A percentile compares a stretch with the other conserved stretches of the same genome.
Evolutionary conservation across 2,113 vertebrate genomes (phyloP).

Genomic region (Hipposideros armiger): DNA sequence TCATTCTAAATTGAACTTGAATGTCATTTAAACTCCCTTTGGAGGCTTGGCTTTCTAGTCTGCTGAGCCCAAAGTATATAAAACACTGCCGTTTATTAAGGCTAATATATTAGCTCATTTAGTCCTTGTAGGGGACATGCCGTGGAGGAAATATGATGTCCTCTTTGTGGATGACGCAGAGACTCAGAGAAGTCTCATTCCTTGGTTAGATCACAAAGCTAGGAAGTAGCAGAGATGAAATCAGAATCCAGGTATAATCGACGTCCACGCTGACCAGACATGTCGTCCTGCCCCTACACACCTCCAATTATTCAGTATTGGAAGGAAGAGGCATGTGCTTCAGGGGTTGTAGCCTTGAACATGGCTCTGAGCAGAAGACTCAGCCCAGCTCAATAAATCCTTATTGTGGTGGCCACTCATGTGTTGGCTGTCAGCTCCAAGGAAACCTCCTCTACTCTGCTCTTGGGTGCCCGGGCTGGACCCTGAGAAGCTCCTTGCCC

Average conservation of each 20-base stretch:
- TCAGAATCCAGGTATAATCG: neutral
- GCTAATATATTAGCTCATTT: neutral
- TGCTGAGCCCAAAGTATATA: neutral
- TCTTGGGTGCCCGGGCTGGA: neutral
- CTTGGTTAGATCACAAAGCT: neutral
- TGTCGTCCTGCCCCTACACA: accelerated
- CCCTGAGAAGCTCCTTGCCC: accelerated
- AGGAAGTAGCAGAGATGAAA: too few relatives aligned
- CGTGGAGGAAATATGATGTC: neutral
- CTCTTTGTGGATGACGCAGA: neutral
- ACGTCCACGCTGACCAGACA: accelerated
- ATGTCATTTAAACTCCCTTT: neutral
- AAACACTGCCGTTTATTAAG: neutral
- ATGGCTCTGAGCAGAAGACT: too few relatives aligned
- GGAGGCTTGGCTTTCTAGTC: neutral
- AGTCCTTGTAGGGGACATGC: neutral
- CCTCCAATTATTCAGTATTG: accelerated
- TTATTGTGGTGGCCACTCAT: neutral
- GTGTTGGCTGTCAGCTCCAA: accelerated
- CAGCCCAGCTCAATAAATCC: too few relatives aligned
- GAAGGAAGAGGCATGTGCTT: too few relatives aligned
- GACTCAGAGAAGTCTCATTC: neutral
- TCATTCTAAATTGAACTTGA: neutral
- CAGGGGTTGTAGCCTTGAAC: neutral
- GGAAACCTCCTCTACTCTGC: neutral